Conservation (phyloP, 1,140 invertebrate species). For the Lepidostoma basale region DNA sequence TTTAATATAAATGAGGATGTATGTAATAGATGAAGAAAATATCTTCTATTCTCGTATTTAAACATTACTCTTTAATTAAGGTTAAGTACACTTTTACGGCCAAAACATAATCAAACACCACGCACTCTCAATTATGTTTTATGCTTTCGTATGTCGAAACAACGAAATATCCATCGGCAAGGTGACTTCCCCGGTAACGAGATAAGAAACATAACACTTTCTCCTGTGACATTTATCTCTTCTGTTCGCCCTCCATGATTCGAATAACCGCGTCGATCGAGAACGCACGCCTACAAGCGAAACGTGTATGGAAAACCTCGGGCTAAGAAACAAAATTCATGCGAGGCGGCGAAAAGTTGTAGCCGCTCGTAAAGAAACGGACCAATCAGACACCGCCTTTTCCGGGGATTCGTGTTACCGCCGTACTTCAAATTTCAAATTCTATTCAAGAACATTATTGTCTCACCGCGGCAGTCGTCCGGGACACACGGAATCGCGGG, state of each 20-base stretch:
- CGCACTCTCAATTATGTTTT: slow-evolving; percentile 13
- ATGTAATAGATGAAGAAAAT: too few relatives aligned
- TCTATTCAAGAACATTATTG: background rate
- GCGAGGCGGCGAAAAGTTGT: background rate
- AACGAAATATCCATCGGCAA: slow-evolving; percentile 23
- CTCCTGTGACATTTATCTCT: slow-evolving; percentile 22
- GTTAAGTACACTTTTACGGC: too few relatives aligned
- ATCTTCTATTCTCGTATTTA: too few relatives aligned
- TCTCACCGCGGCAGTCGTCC: background rate
- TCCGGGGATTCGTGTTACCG: background rate
- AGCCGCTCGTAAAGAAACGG: background rate
- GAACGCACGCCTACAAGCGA: slow-evolving; percentile 3
- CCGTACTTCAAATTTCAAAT: slow-evolving; percentile 1
- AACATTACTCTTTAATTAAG: too few relatives aligned
- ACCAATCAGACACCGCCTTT: background rate
- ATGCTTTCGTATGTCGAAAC: slow-evolving; percentile 17
- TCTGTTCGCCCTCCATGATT: background rate
- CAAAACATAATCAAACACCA: background rate
- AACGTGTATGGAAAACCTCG: too few relatives aligned
- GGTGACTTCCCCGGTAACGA: slow-evolving; percentile 10
- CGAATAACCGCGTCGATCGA: slow-evolving; percentile 5
- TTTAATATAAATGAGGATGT: too few relatives aligned
- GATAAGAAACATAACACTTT: slow-evolving; percentile 29
- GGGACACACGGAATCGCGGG: background rate
- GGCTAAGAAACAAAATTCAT: background rate